Evolutionary conservation across 2,113 vertebrate species (phyloP), one percentile per base, ranked within the genome.

Genomic region (Limanda limanda): DNA sequence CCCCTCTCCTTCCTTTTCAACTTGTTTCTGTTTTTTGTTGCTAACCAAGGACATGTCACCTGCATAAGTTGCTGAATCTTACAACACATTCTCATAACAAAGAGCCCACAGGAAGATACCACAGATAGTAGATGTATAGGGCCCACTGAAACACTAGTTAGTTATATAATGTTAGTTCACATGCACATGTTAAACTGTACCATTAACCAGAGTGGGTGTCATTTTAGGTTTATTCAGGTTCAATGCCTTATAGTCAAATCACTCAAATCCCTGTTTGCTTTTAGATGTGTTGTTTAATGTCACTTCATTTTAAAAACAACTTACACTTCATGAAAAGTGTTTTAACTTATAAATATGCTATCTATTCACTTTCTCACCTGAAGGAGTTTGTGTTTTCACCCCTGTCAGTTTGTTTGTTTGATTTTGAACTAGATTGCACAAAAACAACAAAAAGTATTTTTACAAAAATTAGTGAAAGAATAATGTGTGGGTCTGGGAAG

Each of bases 51-150:
- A 76, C 76, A 64, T 42, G 76, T 71, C 52, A 54, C 74, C 18
- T 84, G 72, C 61, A 74, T 63, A 61, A 82, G 71, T 47, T 67
- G 78, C 76, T 79, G 81, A 86, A 78, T 82, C 78, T 82, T 78
- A 71, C 76, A 80, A 84, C 82, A 87, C 64, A 27, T 31, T 64
- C 66, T 57, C 71, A 74, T 76, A 82, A 54, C 51, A n/a, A 71
- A 23, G 21, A 71, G 58, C 69, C 69, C 48, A 64, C 78, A 65
- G 27, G 23, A 54, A 59, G 65, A 87, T 2, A 52, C 64, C 65
- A 76, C 80, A 80, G 68, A 82, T 58, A 42, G 31, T 31, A 7
- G 68, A 13, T 59, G 20, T 35, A 57, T 35, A 57, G 64, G 48
- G 42, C n/a, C 12, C 59, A 76, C 64, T 68, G 35, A 55, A 79